Evolutionary conservation across 2,888 invertebrate species (phyloP), one percentile per base, ranked within the genome.

Genomic region (Panopea generosa): DNA sequence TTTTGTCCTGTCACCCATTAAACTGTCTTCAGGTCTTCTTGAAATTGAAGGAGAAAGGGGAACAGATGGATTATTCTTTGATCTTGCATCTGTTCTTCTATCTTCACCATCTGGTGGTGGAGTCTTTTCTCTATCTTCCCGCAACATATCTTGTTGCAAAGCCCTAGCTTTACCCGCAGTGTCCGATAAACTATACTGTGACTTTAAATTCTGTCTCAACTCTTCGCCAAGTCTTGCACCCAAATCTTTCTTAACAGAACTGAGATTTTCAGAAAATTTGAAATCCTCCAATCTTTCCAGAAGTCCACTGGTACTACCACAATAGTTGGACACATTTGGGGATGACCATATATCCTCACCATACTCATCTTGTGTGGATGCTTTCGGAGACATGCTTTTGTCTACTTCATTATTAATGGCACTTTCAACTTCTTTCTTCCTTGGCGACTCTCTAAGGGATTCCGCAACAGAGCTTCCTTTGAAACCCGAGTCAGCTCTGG

Each of bases 241-340:
- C 18, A 63, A 26, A 29, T 62, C 47, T 24, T 38, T 47, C n/a
- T 59, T 63, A 20, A 29, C 43, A 16, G 63, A 6, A 22, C 29
- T 52, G 18, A 27, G 9, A 14, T 24, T 18, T 18, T 43, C 49
- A 18, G 68, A 50, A 49, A 79, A 80, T 33, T 70, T 61, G 50
- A 80, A 80, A 0, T 76, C 69, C 20, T 80, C 76, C 53, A 80
- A 24, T 53, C 66, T 76, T n/a, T 76, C 70, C 22, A 74, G 56
- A 2, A 78, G 40, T 1, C 74, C 78, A 57, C 45, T 62, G n/a
- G 68, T 57, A 18, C 43, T 55, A 2, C 71, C 57, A 22, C 62
- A 57, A 45, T 59, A 66, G 38, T 40, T 73, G 16, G 80, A 76
- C 4, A 68, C 50, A 47, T 75, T 75, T 18, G 76, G 80, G 7